These are phyloP conservation scores for Acromyrmex charruanus DNA, from an alignment of 1,140 invertebrate species.

Conservation along the genomic window DNA sequence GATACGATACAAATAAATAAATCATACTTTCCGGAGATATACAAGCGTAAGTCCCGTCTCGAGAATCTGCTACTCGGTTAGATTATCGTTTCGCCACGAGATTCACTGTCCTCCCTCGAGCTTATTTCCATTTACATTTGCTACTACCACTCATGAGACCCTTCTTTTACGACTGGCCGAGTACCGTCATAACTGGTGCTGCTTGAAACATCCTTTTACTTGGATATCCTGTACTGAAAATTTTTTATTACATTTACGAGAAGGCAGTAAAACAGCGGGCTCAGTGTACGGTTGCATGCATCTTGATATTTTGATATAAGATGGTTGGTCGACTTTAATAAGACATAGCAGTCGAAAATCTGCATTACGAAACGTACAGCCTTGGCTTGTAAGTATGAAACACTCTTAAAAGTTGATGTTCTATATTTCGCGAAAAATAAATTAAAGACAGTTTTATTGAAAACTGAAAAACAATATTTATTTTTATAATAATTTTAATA, in stretches of 20 bases:
- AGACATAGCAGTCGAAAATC: slow-evolving; percentile 4
- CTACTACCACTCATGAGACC: slow-evolving; percentile 16
- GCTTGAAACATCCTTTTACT: slow-evolving; percentile 47
- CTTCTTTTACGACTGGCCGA: slow-evolving; percentile 42
- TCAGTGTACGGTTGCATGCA: background rate
- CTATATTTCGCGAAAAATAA: too few relatives aligned
- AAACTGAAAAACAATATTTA: too few relatives aligned
- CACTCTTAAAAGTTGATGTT: too few relatives aligned
- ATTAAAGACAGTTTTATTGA: too few relatives aligned
- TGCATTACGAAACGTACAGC: background rate
- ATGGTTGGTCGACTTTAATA: background rate
- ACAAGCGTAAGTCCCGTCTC: slow-evolving; percentile 44
- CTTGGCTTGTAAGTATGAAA: too few relatives aligned
- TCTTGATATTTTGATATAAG: slow-evolving; percentile 21
- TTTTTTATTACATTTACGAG: slow-evolving; percentile 51
- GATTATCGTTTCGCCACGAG: slow-evolving; percentile 53
- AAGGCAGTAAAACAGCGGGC: slow-evolving; percentile 28
- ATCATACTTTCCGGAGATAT: slow-evolving; percentile 35
- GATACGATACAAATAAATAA: slow-evolving; percentile 47
- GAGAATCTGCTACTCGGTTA: slow-evolving; percentile 54
- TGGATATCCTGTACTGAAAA: slow-evolving; percentile 25
- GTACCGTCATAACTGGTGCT: slow-evolving; percentile 52
- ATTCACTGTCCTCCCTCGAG: slow-evolving; percentile 55
- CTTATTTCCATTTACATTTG: slow-evolving; percentile 66
- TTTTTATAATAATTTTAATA: too few relatives aligned